Conservation (phyloP, 2,888 invertebrate species). For the Polymixis lichenea region DNA sequence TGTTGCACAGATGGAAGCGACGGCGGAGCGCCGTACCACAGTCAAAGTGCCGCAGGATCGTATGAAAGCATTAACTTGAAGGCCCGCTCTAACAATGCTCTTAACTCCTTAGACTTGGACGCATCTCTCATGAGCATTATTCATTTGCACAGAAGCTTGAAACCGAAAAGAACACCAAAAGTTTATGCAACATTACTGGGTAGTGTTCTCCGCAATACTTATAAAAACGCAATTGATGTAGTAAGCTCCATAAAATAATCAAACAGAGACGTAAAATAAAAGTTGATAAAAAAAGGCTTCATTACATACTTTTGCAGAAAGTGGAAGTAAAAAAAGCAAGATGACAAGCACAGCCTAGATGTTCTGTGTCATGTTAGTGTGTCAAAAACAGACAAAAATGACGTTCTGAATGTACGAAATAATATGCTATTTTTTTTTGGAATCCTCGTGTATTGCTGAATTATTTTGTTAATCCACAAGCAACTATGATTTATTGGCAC, state of each 20-base stretch:
- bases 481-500: conserved; percentile 17
- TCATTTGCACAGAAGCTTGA: conserved; percentile 71
- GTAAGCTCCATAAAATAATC: conserved; percentile 57
- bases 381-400: conserved; percentile 53
- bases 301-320: conserved; percentile 22
- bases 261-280: neutral
- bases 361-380: neutral
- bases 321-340: conserved; percentile 42
- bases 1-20: conserved; percentile 80
- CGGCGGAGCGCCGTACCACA: conserved; percentile 64
- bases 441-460: conserved; percentile 30
- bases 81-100: conserved; percentile 63
- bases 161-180: conserved; percentile 69
- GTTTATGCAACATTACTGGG: conserved; percentile 73
- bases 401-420: conserved; percentile 43
- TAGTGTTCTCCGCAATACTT: conserved; percentile 74
- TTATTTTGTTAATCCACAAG: conserved; percentile 6
- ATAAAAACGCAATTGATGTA: conserved; percentile 72
- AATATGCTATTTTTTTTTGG: conserved; percentile 6
- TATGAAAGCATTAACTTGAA: conserved; percentile 80
- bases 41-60: conserved; percentile 70
- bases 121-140: conserved; percentile 82
- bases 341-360: conserved; percentile 35
- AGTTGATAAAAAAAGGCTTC: conserved; percentile 45
- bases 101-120: conserved; percentile 72